Evolutionary conservation across 2,113 vertebrate species (phyloP).

Genomic region (Muntiacus reevesi): DNA sequence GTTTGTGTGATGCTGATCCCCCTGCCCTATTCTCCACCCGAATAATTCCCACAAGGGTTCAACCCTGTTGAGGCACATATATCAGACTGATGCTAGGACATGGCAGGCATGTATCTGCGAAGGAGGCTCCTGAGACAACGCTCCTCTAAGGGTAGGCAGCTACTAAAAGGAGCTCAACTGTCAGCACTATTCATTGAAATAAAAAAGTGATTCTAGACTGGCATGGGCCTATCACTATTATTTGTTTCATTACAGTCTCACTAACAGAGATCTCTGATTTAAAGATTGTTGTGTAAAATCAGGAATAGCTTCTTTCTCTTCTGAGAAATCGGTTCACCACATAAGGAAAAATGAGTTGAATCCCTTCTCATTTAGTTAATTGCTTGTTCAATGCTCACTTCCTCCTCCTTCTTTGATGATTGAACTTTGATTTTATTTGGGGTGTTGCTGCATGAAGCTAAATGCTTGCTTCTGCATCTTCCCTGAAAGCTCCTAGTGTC

Average conservation of each 20-base stretch:
- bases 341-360: constrained; percentile 8
- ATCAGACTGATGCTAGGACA: background rate
- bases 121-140: background rate
- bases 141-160: background rate
- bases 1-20: background rate
- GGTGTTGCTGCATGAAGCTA: background rate
- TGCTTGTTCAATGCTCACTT: background rate
- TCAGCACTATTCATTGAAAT: constrained; percentile 16
- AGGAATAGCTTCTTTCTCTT: constrained; percentile 46
- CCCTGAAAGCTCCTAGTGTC: background rate
- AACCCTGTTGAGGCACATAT: background rate
- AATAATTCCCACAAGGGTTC: background rate
- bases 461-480: background rate
- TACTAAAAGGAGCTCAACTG: background rate
- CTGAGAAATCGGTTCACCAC: background rate
- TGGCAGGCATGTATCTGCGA: background rate
- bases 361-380: background rate
- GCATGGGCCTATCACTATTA: background rate
- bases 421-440: background rate
- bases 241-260: background rate
- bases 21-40: background rate
- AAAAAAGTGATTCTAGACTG: background rate
- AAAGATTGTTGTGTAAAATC: constrained; percentile 17
- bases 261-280: background rate
- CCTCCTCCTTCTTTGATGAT: background rate